Conservation (phyloP, 2,797 vertebrate species). For the Mormyrus proboscirostris region DNA sequence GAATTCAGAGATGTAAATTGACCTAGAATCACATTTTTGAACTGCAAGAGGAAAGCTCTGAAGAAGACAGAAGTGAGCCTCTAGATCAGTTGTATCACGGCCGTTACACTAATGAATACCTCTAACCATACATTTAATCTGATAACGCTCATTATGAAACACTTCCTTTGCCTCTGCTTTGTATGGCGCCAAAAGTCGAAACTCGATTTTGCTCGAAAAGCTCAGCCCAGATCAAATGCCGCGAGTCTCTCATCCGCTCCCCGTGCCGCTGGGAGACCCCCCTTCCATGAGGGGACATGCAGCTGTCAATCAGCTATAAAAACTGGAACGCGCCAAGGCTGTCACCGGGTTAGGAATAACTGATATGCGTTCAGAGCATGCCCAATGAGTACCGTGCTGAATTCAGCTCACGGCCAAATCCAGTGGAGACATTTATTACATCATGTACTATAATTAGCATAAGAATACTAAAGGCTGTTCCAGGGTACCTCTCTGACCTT, state of each 20-base stretch:
- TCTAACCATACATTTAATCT: neutral
- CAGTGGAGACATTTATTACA: conserved; percentile 2
- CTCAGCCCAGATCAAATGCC: neutral
- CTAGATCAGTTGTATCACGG: neutral
- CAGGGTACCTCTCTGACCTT: neutral
- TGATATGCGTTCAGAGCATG: neutral
- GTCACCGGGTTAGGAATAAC: neutral
- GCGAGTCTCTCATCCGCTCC: neutral
- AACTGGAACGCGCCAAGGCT: neutral
- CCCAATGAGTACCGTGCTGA: neutral
- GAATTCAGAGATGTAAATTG: neutral
- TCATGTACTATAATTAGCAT: conserved; percentile 6
- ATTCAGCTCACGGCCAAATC: neutral
- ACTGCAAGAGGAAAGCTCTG: neutral
- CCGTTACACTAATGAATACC: neutral
- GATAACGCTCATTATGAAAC: neutral
- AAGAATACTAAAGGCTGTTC: neutral
- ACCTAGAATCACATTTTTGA: neutral
- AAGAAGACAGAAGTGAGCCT: neutral
- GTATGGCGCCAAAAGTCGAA: neutral
- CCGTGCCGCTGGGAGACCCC: neutral
- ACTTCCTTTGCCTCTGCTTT: neutral
- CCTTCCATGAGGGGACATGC: neutral
- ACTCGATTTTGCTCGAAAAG: neutral
- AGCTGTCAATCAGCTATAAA: conserved; percentile 1